These are phyloP conservation scores for Hipposideros larvatus DNA, from an alignment of 2,797 vertebrate genomes.

Conservation along the genomic window DNA sequence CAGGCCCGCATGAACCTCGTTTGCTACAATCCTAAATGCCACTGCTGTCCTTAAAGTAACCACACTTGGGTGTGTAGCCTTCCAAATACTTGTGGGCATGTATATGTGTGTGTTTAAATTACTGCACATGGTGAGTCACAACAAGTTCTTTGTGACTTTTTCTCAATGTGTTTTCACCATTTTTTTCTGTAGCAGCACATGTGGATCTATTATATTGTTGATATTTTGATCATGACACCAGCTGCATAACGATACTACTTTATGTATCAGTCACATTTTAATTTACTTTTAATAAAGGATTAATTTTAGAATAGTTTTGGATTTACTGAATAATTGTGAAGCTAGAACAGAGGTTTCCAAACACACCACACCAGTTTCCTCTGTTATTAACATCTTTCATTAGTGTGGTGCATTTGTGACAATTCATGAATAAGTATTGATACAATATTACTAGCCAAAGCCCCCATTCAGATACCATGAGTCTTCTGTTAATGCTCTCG, in stretches of 20 bases:
- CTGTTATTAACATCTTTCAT: not conserved
- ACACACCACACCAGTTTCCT: not conserved
- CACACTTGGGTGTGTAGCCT: not conserved
- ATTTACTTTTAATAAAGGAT: not conserved
- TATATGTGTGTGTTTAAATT: not conserved
- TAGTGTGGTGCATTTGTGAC: not conserved
- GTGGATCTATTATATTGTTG: not conserved
- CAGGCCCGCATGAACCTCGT: not conserved
- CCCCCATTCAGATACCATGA: not conserved
- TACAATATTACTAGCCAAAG: not conserved
- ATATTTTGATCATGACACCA: not conserved
- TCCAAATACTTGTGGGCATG: not conserved
- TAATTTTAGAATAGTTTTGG: not conserved
- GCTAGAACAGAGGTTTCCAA: not conserved
- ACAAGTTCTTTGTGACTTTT: not conserved
- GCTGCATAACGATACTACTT: not conserved
- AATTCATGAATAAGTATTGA: not conserved
- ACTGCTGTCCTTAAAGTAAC: not conserved
- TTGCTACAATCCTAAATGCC: not conserved
- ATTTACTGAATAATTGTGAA: not conserved
- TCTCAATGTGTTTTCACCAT: not conserved
- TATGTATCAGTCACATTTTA: not conserved
- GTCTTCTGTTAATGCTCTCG: not conserved
- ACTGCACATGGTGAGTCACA: not conserved
- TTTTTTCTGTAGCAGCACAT: not conserved